These are phyloP conservation scores for Leucophenga maculata DNA, from an alignment of 2,888 invertebrate species.

Conservation along the genomic window DNA sequence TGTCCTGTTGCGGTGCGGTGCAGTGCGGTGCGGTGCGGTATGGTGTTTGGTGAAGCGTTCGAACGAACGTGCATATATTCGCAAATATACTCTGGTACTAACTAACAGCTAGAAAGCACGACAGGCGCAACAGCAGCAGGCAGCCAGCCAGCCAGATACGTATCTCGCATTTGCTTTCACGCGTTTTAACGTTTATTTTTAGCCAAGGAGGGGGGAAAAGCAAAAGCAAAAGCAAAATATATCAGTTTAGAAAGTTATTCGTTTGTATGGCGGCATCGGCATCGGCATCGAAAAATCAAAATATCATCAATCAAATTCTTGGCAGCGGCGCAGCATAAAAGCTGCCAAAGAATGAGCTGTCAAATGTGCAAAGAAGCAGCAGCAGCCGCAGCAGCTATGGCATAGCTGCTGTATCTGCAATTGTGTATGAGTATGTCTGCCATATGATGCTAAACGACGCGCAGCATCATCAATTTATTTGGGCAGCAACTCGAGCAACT, in stretches of 20 bases:
- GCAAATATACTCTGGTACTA: too few relatives aligned
- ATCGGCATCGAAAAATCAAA: slow-evolving; percentile 17
- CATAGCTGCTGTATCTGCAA: slow-evolving; percentile 30
- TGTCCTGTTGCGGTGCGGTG: not conserved
- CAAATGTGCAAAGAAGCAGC: not conserved
- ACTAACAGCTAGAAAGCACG: too few relatives aligned
- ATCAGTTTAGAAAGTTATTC: too few relatives aligned
- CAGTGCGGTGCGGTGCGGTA: not conserved
- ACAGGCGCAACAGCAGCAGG: not conserved
- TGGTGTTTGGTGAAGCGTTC: not conserved
- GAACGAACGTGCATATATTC: too few relatives aligned
- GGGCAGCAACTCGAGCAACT: not conserved
- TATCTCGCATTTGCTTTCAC: slow-evolving; percentile 1
- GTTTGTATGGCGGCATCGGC: not conserved
- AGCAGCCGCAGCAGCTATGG: too few relatives aligned
- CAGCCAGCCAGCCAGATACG: not conserved
- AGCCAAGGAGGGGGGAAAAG: too few relatives aligned
- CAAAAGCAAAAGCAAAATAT: too few relatives aligned
- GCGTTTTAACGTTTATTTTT: too few relatives aligned
- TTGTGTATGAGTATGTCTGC: slow-evolving; percentile 13
- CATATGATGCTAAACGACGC: not conserved
- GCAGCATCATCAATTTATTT: slow-evolving; percentile 5
- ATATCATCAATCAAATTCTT: slow-evolving; percentile 20
- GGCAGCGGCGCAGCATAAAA: not conserved
- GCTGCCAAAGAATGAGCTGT: not conserved